These are phyloP conservation scores for Amblyornis subalaris DNA, from an alignment of 2,113 vertebrate genomes.

Conservation along the genomic window DNA sequence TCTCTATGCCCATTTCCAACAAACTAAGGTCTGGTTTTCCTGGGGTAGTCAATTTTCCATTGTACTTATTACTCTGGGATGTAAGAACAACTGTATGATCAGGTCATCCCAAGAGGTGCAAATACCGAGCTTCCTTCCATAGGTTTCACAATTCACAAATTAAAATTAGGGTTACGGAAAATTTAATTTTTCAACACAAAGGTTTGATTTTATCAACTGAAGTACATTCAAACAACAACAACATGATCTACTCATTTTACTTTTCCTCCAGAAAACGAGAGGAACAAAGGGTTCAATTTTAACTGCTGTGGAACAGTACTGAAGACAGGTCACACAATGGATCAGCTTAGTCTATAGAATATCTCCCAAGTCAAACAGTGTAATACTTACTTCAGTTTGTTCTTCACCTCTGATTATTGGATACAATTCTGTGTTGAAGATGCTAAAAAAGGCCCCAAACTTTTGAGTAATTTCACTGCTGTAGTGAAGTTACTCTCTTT, in stretches of 20 bases:
- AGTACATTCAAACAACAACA: neutral
- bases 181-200: neutral
- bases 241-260: neutral
- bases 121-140: neutral
- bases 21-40: neutral
- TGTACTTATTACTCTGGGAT: neutral
- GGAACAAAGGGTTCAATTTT: neutral
- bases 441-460: neutral
- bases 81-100: neutral
- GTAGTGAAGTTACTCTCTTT: neutral
- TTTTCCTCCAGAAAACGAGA: neutral
- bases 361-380: neutral
- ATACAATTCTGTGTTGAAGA: slow-evolving; percentile 40
- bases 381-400: neutral
- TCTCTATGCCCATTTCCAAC: neutral
- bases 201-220: neutral
- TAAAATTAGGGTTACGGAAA: neutral
- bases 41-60: neutral
- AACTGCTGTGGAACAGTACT: neutral
- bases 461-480: slow-evolving; percentile 42
- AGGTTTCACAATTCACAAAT: neutral
- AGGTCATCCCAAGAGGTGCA: neutral
- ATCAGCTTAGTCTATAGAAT: neutral
- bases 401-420: neutral
- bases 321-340: neutral